Percentiles rank a stretch among this genome's conserved stretches.
phyloP scores from a whole-genome alignment of 64 coral and sea anemone species.

The Dendrophyllia cribrosa region DNA sequence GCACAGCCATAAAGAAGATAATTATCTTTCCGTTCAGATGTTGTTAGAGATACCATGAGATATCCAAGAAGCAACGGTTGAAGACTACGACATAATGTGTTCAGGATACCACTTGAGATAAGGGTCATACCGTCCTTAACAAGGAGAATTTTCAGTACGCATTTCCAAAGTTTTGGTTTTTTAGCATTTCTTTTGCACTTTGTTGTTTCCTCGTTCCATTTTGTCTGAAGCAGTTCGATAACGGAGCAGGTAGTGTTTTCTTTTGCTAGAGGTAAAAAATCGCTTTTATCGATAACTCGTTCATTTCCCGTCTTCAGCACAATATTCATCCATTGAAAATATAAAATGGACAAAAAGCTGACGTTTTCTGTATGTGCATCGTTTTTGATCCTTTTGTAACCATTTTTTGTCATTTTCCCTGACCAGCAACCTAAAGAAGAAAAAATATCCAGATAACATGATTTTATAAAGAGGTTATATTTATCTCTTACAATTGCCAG shows the following conservation, averaged over 20 bases:
- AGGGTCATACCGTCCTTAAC: not conserved
- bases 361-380: not conserved
- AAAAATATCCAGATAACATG: no score
- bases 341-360: not conserved
- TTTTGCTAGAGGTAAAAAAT: slow-evolving; percentile 1
- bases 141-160: not conserved
- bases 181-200: not conserved
- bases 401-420: no score
- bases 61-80: not conserved
- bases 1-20: not conserved
- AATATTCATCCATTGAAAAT: not conserved
- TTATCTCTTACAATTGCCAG: no score
- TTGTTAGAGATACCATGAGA: not conserved
- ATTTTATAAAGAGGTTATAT: no score
- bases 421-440: no score
- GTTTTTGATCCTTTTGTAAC: not conserved
- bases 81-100: not conserved
- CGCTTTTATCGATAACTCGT: not conserved
- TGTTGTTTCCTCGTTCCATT: not conserved
- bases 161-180: not conserved
- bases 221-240: not conserved
- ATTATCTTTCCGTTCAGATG: not conserved
- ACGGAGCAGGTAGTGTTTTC: not conserved
- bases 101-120: not conserved
- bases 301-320: not conserved